These are phyloP conservation scores for Atractosteus spatula DNA, from an alignment of 2,113 vertebrate species.

Conservation along the genomic window DNA sequence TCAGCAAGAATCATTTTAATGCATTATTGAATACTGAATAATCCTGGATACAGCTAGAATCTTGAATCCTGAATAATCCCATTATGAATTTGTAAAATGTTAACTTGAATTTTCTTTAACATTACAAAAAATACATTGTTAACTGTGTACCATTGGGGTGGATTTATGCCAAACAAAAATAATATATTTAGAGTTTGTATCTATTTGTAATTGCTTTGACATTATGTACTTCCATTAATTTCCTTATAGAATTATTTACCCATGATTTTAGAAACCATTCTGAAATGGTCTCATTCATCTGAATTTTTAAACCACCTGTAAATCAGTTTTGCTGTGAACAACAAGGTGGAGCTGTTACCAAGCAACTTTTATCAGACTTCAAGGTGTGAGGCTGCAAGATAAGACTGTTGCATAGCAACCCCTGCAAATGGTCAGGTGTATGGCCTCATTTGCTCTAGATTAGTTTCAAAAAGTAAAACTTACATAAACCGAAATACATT, in stretches of 20 bases:
- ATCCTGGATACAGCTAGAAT: too few relatives aligned
- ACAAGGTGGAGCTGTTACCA: slow-evolving; percentile 27
- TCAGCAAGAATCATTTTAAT: too few relatives aligned
- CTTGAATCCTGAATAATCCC: too few relatives aligned
- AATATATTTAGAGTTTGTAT: neutral
- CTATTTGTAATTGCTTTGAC: neutral
- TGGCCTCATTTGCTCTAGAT: too few relatives aligned
- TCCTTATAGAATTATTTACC: neutral
- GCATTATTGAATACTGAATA: too few relatives aligned
- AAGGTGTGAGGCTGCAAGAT: slow-evolving; percentile 15
- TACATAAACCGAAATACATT: too few relatives aligned
- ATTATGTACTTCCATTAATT: neutral
- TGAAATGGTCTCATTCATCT: slow-evolving; percentile 5
- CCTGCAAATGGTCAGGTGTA: slow-evolving; percentile 25
- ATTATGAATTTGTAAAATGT: too few relatives aligned
- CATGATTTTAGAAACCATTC: slow-evolving; percentile 2
- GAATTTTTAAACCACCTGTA: neutral
- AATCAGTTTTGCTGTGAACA: neutral
- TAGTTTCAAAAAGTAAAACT: too few relatives aligned
- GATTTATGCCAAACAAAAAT: too few relatives aligned
- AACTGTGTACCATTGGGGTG: too few relatives aligned
- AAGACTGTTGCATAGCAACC: slow-evolving; percentile 37
- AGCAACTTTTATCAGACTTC: slow-evolving; percentile 26
- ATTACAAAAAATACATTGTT: too few relatives aligned
- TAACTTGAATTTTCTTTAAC: too few relatives aligned